phyloP scores from a whole-genome alignment of 2,888 invertebrate genomes.

The Amblyjoppa proteus region DNA sequence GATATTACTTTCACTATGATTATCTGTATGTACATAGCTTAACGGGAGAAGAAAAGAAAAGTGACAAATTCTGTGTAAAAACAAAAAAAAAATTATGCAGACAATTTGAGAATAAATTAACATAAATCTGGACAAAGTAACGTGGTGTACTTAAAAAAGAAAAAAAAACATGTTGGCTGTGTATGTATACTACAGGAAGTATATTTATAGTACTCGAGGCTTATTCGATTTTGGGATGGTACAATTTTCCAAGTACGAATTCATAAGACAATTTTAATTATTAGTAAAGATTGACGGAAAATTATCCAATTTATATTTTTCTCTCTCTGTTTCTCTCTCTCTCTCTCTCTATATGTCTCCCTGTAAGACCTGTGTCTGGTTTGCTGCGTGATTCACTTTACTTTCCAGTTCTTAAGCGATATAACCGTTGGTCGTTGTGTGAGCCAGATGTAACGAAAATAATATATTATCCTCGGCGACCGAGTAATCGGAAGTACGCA shows the following conservation, averaged over 20 bases:
- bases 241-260: conserved; percentile 33
- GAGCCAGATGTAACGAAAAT: not conserved
- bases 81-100: conserved; percentile 18
- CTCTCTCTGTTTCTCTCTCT: not conserved
- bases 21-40: conserved; percentile 64
- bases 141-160: conserved; percentile 27
- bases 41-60: conserved; percentile 40
- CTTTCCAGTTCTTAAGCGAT: not conserved
- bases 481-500: conserved; percentile 9
- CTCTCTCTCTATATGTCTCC: conserved; percentile 10
- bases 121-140: conserved; percentile 26
- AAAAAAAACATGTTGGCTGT: conserved; percentile 65
- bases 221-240: conserved; percentile 44
- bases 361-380: not conserved
- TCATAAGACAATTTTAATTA: conserved; percentile 20
- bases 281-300: conserved; percentile 30
- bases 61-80: conserved; percentile 27
- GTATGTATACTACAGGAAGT: conserved; percentile 63
- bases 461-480: not conserved
- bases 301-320: not conserved
- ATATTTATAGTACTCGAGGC: conserved; percentile 57
- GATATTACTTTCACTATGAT: conserved; percentile 23
- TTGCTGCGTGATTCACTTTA: not conserved
- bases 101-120: conserved; percentile 12
- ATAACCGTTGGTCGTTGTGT: not conserved